These are phyloP conservation scores for Cetoscarus ocellatus DNA, from an alignment of 2,797 vertebrate genomes.

Conservation along the genomic window DNA sequence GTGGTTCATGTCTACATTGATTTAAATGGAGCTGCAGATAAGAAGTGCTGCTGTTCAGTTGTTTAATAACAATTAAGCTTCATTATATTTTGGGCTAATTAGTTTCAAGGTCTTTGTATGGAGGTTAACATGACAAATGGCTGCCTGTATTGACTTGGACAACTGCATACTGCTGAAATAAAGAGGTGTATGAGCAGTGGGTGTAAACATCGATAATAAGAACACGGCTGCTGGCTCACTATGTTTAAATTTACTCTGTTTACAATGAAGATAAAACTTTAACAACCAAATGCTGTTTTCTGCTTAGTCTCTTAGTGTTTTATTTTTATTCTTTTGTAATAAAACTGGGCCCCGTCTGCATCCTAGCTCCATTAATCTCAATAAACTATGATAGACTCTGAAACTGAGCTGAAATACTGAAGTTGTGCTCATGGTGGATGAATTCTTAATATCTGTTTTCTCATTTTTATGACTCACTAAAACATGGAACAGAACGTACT, in stretches of 20 bases:
- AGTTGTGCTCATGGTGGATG: not conserved
- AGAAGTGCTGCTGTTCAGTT: conserved; percentile 47
- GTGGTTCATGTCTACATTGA: conserved; percentile 37
- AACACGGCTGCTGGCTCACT: not conserved
- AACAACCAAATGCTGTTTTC: conserved; percentile 1
- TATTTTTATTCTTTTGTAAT: not conserved
- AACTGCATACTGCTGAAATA: conserved; percentile 47
- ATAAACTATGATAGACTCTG: not conserved
- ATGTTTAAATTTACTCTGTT: not conserved
- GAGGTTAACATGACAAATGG: conserved; percentile 72
- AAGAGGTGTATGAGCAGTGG: conserved; percentile 36
- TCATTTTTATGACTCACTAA: not conserved
- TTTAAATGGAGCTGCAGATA: conserved; percentile 39
- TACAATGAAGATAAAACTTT: not conserved
- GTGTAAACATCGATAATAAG: conserved; percentile 6
- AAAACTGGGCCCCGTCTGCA: not conserved
- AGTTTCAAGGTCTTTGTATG: conserved; percentile 70
- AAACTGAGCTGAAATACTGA: not conserved
- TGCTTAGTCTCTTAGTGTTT: not conserved
- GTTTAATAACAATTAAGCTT: conserved; percentile 70
- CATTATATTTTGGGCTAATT: conserved; percentile 70
- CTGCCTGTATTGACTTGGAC: conserved; percentile 62
- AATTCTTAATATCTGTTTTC: not conserved
- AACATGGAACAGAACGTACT: not conserved
- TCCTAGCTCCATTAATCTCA: not conserved